Evolutionary conservation across 2,888 invertebrate species (phyloP), one percentile per base, ranked within the genome.

Genomic region (Sarcophaga rosellei): DNA sequence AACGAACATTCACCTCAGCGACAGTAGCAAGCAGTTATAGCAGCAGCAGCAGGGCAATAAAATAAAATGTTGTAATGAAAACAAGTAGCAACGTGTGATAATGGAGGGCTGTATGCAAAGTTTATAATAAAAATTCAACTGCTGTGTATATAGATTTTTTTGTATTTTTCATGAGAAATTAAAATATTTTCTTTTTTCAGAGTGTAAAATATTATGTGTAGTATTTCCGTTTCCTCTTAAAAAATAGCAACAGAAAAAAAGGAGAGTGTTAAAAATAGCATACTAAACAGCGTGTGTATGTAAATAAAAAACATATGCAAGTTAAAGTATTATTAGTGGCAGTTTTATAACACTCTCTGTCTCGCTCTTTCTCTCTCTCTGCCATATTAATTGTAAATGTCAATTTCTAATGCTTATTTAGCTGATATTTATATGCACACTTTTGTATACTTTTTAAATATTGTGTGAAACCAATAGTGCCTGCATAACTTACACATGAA

Each of bases 21-120:
- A 59, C 15, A 57, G 45, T 20, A 10, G 86, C 15, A 47, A 15
- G 12, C 17, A 53, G 12, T 10, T 8, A 2, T 8, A 86, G 15
- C 86, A 88, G 75, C 57, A 91, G 90, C 57, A 89, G 89, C 8
- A 87, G 90, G 68, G 83, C 25, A 89, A 90, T 74, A 75, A 81
- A 74, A 79, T 72, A 53, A 63, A 75, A 70, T 63, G 62, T 45
- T 25, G 15, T 66, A 76, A 59, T 66, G 53, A 53, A 53, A 53
- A 53, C 12, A 53, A 53, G 15, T 3, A 12, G 17, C 15, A 53
- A 53, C 15, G 53, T 53, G 15, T 4, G 15, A 15, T 15, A 53
- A 15, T 15, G 53, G 53, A 53, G 53, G 53, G 53, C 17, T 53
- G 53, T 53, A 17, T 53, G 53, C 15, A 17, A 15, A 17, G 15